A percentile compares a stretch with the other conserved stretches of the same genome.
Conservation (phyloP, 2,888 invertebrate genomes). For the Eucera pruinosa region DNA sequence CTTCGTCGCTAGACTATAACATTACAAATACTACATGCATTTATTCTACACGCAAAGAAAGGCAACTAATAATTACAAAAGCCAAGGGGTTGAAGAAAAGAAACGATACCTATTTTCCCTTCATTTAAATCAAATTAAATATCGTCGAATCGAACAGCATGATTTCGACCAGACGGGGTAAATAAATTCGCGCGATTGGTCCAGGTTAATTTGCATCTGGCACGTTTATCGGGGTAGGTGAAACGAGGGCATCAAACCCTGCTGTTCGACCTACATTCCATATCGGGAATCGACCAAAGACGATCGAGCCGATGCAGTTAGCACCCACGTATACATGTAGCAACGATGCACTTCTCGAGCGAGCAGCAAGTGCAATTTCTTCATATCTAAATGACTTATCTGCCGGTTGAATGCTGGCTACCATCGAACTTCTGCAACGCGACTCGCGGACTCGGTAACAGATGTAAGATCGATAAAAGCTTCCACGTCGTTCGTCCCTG, state of each 20-base stretch:
- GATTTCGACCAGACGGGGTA: not conserved
- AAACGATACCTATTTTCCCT: no score
- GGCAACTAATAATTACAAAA: no score
- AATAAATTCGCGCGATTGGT: slow-evolving; percentile 35
- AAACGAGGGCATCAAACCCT: slow-evolving; percentile 19
- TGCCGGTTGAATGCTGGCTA: slow-evolving; percentile 69
- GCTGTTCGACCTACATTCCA: slow-evolving; percentile 42
- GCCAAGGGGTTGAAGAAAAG: no score
- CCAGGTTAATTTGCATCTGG: slow-evolving; percentile 42
- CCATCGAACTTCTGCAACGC: slow-evolving; percentile 67
- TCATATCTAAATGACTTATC: slow-evolving; percentile 82
- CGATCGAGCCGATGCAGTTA: slow-evolving; percentile 52
- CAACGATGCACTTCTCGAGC: slow-evolving; percentile 35
- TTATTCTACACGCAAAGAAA: no score
- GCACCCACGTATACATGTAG: not conserved
- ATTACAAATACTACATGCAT: no score
- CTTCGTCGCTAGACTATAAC: no score
- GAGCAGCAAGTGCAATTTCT: slow-evolving; percentile 71
- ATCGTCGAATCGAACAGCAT: not conserved
- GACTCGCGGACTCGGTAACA: slow-evolving; percentile 43
- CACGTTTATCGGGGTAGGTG: slow-evolving; percentile 26
- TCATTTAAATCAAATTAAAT: not conserved
- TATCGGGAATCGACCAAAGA: slow-evolving; percentile 38
- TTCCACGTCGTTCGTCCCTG: slow-evolving; percentile 40
- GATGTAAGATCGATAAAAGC: slow-evolving; percentile 71